These are phyloP conservation scores for Ryuthela nishihirai DNA, from an alignment of 2,888 invertebrate species.

Conservation along the genomic window DNA sequence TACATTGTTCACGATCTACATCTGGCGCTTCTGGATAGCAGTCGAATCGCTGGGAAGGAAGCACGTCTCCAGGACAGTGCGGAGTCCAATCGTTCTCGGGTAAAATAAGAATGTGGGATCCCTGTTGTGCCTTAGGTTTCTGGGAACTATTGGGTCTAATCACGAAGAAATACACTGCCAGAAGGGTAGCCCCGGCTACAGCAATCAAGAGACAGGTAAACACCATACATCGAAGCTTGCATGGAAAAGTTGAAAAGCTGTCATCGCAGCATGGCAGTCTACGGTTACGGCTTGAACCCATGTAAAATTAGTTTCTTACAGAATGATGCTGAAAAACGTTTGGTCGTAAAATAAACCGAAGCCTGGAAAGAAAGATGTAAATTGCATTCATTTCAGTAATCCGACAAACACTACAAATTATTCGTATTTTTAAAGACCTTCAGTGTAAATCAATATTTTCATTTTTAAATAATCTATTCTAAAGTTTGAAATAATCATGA, in stretches of 20 bases:
- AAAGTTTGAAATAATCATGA: too few relatives aligned
- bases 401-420: too few relatives aligned
- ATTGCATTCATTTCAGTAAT: too few relatives aligned
- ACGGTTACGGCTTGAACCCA: too few relatives aligned
- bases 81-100: slow-evolving; percentile 20
- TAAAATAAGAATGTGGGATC: background rate
- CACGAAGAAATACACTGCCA: slow-evolving; percentile 26
- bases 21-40: slow-evolving; percentile 32
- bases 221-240: slow-evolving; percentile 28
- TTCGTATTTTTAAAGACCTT: too few relatives aligned
- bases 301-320: too few relatives aligned
- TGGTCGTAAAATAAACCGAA: too few relatives aligned
- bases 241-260: slow-evolving; percentile 6
- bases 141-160: too few relatives aligned
- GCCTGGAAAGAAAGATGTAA: too few relatives aligned
- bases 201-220: slow-evolving; percentile 14
- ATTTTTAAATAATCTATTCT: too few relatives aligned
- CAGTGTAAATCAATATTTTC: too few relatives aligned
- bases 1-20: slow-evolving; percentile 17
- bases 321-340: too few relatives aligned
- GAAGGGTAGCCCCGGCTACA: slow-evolving; percentile 12
- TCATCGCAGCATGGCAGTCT: background rate
- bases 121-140: background rate
- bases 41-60: slow-evolving; percentile 16
- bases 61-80: slow-evolving; percentile 8